These are phyloP conservation scores for Peromyscus polionotus DNA, from an alignment of 2,113 vertebrate genomes.

Conservation along the genomic window DNA sequence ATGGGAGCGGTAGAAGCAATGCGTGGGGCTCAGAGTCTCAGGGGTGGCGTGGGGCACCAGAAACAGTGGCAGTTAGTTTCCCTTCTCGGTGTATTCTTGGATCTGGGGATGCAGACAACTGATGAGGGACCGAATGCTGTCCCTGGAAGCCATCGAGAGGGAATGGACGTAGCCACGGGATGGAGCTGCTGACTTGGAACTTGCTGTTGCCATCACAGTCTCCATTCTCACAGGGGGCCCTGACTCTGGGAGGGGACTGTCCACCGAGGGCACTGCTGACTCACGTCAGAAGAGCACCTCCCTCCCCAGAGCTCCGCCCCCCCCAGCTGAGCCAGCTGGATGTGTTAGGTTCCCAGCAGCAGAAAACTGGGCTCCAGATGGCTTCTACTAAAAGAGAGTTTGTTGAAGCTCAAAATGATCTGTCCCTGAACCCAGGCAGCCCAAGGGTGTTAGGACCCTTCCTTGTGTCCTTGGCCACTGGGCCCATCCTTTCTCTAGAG, in stretches of 20 bases:
- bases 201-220: not conserved
- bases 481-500: not conserved
- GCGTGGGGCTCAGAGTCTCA: not conserved
- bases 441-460: not conserved
- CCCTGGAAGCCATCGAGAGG: not conserved
- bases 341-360: not conserved
- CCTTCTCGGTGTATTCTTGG: not conserved
- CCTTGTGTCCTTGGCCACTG: accelerated
- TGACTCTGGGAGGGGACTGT: not conserved
- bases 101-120: not conserved
- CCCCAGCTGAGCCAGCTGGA: not conserved
- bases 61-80: accelerated
- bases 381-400: accelerated
- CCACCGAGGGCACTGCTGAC: not conserved
- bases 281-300: not conserved
- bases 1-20: accelerated
- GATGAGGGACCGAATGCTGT: not conserved
- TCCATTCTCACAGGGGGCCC: not conserved
- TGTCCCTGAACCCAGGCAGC: accelerated
- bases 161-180: accelerated
- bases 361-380: not conserved
- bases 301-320: not conserved
- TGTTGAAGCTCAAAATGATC: accelerated
- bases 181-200: not conserved
- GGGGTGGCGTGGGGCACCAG: not conserved